Evolutionary conservation across 2,797 vertebrate species (phyloP).

Genomic region (Peromyscus melanophrys): DNA sequence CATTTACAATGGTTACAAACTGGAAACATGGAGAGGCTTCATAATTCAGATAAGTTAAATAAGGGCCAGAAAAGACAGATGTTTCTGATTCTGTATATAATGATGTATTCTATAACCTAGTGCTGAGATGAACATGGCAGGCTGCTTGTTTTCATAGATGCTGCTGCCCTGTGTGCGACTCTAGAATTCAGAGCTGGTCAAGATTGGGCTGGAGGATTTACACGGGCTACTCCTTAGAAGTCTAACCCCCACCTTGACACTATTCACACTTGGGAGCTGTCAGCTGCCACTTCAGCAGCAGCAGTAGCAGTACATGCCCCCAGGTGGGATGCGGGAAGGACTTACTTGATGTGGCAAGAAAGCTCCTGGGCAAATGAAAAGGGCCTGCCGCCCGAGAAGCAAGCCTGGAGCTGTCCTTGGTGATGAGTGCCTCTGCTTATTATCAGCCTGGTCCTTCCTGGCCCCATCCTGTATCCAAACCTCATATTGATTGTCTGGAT

Average conservation of each 20-base stretch:
- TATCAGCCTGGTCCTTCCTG: not conserved
- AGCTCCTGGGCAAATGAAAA: constrained; percentile 1
- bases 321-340: not conserved
- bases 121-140: constrained; percentile 10
- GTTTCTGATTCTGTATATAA: constrained; percentile 59
- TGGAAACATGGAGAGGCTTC: constrained; percentile 61
- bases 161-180: constrained; percentile 49
- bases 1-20: constrained; percentile 77
- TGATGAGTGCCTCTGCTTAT: constrained; percentile 56
- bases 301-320: not conserved
- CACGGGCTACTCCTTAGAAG: constrained; percentile 29
- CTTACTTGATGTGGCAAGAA: not conserved
- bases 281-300: not conserved
- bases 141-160: constrained; percentile 61
- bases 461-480: constrained; percentile 25
- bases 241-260: constrained; percentile 18
- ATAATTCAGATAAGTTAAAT: constrained; percentile 75
- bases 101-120: constrained; percentile 32
- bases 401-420: constrained; percentile 27
- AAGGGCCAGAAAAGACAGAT: constrained; percentile 73
- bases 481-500: not conserved
- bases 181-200: constrained; percentile 46
- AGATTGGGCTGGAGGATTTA: not conserved
- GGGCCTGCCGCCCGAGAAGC: not conserved
- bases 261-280: not conserved